These are phyloP conservation scores for Pangasius larnaudii DNA, from an alignment of 2,797 vertebrate genomes.

Conservation along the genomic window DNA sequence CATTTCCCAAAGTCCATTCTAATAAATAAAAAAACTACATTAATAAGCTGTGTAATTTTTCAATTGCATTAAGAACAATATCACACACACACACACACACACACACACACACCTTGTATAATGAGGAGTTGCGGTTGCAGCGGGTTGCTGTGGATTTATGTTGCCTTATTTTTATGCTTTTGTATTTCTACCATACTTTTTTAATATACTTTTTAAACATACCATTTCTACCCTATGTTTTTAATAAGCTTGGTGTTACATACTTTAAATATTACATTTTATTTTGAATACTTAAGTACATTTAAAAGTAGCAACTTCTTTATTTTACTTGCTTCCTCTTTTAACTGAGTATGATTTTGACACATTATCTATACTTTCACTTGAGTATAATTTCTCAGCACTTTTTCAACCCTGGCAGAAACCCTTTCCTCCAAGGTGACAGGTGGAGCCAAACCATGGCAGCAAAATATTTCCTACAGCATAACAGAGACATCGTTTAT, in stretches of 20 bases:
- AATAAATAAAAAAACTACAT: too few species aligned
- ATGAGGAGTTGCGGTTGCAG: too few species aligned
- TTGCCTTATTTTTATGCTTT: too few species aligned
- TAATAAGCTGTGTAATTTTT: too few species aligned
- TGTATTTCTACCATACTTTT: too few species aligned
- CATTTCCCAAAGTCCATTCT: too few species aligned
- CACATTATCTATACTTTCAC: neutral
- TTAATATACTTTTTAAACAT: neutral
- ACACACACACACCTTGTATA: too few species aligned
- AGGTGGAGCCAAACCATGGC: neutral
- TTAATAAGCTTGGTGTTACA: neutral
- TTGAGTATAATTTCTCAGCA: neutral
- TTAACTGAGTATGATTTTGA: neutral
- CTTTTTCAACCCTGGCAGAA: neutral
- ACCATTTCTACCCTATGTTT: too few species aligned
- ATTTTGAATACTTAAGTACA: neutral
- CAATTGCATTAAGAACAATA: too few species aligned
- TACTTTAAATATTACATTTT: neutral
- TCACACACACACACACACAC: too few species aligned
- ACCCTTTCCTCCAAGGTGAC: neutral
- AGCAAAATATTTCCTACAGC: neutral
- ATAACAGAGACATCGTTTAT: neutral
- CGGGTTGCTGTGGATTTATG: too few species aligned
- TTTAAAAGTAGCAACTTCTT: neutral
- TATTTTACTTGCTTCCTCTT: neutral